phyloP scores from a whole-genome alignment of 53 echinoderm and acorn worm genomes.

The Echinarachnius parma region DNA sequence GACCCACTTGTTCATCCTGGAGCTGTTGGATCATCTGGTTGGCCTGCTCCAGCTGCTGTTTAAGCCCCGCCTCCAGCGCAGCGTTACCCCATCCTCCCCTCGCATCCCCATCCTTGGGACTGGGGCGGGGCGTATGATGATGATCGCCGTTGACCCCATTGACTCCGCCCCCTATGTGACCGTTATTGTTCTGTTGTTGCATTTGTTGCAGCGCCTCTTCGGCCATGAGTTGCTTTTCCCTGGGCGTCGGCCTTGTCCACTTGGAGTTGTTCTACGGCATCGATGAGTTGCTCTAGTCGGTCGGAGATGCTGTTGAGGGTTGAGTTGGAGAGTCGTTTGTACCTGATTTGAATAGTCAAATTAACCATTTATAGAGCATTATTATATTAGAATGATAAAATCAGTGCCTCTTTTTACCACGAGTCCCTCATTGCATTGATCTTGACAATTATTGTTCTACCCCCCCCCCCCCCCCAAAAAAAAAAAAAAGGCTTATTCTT shows the following conservation, averaged over 20 bases:
- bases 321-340: slow-evolving; percentile 30
- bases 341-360: slow-evolving; percentile 9
- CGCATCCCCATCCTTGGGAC: slow-evolving; percentile 7
- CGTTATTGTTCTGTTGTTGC: slow-evolving; percentile 23
- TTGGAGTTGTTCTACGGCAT: slow-evolving; percentile 71
- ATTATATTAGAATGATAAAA: no score
- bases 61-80: slow-evolving; percentile 35
- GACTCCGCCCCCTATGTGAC: neutral
- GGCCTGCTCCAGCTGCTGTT: slow-evolving; percentile 57
- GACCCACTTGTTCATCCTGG: slow-evolving; percentile 59
- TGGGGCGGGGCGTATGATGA: neutral
- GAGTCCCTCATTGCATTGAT: no score
- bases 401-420: no score
- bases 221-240: slow-evolving; percentile 65
- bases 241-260: slow-evolving; percentile 70
- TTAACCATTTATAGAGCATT: neutral
- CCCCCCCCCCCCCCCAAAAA: no score
- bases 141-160: neutral
- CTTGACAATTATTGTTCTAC: no score
- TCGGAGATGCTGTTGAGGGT: slow-evolving; percentile 46
- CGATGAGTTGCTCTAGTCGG: slow-evolving; percentile 59
- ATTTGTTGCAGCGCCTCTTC: slow-evolving; percentile 23
- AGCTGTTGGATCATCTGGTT: slow-evolving; percentile 49
- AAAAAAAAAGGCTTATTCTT: no score
- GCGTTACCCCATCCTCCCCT: neutral